A percentile compares a stretch with the other conserved stretches of the same genome.
These are phyloP conservation scores for Aplochiton taeniatus DNA, from an alignment of 2,797 vertebrate genomes.

Conservation along the genomic window DNA sequence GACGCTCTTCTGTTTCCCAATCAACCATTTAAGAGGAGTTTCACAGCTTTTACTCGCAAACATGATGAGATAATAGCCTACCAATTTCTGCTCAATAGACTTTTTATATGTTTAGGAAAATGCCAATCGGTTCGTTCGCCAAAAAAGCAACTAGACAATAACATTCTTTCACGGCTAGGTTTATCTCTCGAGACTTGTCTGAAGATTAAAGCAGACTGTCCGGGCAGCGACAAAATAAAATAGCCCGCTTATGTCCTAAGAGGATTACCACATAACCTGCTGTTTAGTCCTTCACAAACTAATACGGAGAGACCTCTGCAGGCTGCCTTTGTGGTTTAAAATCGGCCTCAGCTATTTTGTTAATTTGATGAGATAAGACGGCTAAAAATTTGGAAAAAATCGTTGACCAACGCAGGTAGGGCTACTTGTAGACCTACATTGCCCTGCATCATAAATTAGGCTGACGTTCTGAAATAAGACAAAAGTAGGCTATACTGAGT, in stretches of 20 bases:
- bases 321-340: conserved; percentile 35
- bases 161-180: conserved; percentile 1
- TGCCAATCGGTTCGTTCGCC: neutral
- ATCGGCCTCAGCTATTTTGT: too few relatives aligned
- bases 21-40: conserved; percentile 65
- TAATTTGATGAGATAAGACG: too few relatives aligned
- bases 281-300: conserved; percentile 66
- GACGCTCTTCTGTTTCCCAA: conserved; percentile 58
- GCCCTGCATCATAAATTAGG: too few relatives aligned
- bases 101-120: neutral
- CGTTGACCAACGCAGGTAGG: too few relatives aligned
- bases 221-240: conserved; percentile 56
- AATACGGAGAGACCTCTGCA: conserved; percentile 51
- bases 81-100: neutral
- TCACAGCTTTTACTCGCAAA: conserved; percentile 53
- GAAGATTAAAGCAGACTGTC: conserved; percentile 58
- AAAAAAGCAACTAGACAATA: neutral
- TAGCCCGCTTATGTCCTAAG: conserved; percentile 66
- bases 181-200: conserved; percentile 44
- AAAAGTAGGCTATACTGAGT: too few relatives aligned
- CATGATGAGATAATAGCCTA: conserved; percentile 59
- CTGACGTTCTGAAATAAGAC: too few relatives aligned
- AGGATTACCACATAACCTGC: conserved; percentile 72
- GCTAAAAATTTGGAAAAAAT: too few relatives aligned
- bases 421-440: too few relatives aligned